Evolutionary conservation across 2,797 vertebrate genomes (phyloP).

Genomic region (Emydoidea blandingii): DNA sequence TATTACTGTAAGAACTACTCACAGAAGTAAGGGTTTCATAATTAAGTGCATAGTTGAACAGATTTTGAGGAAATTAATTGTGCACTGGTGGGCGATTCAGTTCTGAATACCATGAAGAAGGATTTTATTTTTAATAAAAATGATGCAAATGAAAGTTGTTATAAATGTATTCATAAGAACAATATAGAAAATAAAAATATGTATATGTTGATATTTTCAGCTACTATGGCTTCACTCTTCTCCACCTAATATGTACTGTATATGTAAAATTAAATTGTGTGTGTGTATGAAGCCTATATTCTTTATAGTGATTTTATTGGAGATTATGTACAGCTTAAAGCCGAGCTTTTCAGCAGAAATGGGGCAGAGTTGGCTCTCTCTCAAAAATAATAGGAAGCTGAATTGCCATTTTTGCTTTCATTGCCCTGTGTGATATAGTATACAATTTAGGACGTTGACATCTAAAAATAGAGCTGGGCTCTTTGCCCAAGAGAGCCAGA

Average conservation of each 20-base stretch:
- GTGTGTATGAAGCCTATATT: background rate
- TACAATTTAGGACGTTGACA: conserved; percentile 46
- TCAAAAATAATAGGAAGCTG: conserved; percentile 63
- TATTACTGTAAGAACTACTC: background rate
- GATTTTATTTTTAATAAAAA: background rate
- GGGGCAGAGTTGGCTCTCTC: background rate
- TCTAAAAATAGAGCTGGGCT: conserved; percentile 61
- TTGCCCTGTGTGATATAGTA: conserved; percentile 38
- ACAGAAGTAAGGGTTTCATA: background rate
- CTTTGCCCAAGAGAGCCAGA: conserved; percentile 44
- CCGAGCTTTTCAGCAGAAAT: conserved; percentile 9
- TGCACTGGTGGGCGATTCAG: background rate
- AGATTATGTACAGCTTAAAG: background rate
- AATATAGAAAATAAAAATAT: background rate
- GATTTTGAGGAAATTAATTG: conserved; percentile 40
- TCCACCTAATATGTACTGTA: background rate
- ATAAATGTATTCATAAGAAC: background rate
- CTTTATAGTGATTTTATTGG: background rate
- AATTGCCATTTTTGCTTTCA: conserved; percentile 44
- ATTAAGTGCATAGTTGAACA: background rate
- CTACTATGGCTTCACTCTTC: conserved; percentile 9
- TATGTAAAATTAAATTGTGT: background rate
- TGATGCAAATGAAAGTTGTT: background rate
- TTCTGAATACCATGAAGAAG: background rate
- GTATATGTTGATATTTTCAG: background rate